Conservation (phyloP, 2,797 vertebrate species). For the Poecilia velifera region DNA sequence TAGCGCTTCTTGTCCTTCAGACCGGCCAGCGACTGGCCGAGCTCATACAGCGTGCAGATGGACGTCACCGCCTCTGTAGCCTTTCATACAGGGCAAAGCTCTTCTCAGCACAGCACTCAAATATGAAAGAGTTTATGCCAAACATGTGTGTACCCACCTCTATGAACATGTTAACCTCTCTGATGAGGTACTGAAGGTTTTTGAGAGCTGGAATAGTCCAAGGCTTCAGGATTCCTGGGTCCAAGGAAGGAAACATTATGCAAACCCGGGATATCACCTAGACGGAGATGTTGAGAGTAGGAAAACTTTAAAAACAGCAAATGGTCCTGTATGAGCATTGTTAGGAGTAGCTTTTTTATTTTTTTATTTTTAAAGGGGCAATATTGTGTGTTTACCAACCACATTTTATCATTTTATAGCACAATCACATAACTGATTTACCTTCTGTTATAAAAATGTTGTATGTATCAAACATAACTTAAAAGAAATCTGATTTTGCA, state of each 20-base stretch:
- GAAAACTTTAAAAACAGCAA: background rate
- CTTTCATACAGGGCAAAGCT: constrained; percentile 46
- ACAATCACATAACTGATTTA: too few relatives aligned
- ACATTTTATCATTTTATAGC: too few relatives aligned
- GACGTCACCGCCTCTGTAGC: constrained; percentile 64
- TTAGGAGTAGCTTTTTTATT: background rate
- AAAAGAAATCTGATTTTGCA: too few relatives aligned
- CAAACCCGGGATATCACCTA: constrained; percentile 77
- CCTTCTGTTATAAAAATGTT: too few relatives aligned
- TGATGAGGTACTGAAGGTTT: constrained; percentile 72
- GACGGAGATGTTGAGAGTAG: background rate
- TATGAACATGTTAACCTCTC: constrained; percentile 81
- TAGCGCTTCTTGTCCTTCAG: constrained; percentile 83
- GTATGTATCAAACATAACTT: too few relatives aligned
- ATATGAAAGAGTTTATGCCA: background rate
- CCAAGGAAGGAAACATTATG: constrained; percentile 56
- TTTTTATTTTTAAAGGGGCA: background rate
- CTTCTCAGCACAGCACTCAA: background rate
- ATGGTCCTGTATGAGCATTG: background rate
- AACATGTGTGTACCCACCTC: constrained; percentile 62
- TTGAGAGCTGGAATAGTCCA: constrained; percentile 67
- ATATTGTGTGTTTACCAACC: too few relatives aligned
- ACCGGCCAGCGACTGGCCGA: constrained; percentile 77
- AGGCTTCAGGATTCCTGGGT: constrained; percentile 40
- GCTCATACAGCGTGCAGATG: constrained; percentile 82